These are phyloP conservation scores for Sialis lutaria DNA, from an alignment of 2,888 invertebrate genomes.

Conservation along the genomic window DNA sequence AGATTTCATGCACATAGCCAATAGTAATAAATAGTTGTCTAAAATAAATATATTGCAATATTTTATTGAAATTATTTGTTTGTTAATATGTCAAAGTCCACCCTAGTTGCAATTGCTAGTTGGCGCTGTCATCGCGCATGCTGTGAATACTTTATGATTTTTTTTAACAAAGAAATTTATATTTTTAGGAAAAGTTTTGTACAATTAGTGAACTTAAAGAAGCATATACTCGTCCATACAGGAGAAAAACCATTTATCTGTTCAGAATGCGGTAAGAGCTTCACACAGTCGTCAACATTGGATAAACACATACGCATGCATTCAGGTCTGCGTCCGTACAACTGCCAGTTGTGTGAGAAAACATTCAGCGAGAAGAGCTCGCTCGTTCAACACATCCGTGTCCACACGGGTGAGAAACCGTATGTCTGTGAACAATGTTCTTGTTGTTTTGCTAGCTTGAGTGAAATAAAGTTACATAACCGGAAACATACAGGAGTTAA, in stretches of 20 bases:
- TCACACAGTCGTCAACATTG: constrained; percentile 17
- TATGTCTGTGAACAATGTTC: constrained; percentile 14
- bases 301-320: constrained; percentile 16
- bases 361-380: constrained; percentile 15
- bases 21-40: too few relatives aligned
- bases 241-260: constrained; percentile 18
- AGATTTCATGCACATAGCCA: too few relatives aligned
- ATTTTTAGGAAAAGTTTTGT: constrained; percentile 16
- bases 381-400: constrained; percentile 14
- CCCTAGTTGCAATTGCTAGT: too few relatives aligned
- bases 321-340: constrained; percentile 14
- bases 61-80: too few relatives aligned
- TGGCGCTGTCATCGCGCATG: too few relatives aligned
- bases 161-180: background rate
- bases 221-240: constrained; percentile 18
- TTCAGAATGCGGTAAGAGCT: constrained; percentile 16
- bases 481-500: constrained; percentile 16
- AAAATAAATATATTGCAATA: too few relatives aligned
- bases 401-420: constrained; percentile 16
- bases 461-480: constrained; percentile 15
- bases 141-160: background rate
- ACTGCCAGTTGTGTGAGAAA: constrained; percentile 12
- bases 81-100: too few relatives aligned
- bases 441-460: constrained; percentile 14
- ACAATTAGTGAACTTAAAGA: constrained; percentile 17